phyloP scores from a whole-genome alignment of 1,140 invertebrate genomes.

The Drosophila punjabiensis region DNA sequence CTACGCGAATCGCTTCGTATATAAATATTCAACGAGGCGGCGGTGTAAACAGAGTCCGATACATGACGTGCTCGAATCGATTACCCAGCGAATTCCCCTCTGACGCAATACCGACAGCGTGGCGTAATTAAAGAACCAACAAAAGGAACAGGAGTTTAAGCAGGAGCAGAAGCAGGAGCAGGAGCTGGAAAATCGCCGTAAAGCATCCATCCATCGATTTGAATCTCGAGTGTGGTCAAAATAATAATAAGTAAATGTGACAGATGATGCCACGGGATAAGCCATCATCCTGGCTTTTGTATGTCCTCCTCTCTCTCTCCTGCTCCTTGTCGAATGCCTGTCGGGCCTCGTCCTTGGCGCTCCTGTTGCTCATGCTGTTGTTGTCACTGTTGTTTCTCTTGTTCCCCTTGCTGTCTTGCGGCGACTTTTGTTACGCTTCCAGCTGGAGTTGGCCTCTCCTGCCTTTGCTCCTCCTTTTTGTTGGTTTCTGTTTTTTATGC shows the following conservation, averaged over 20 bases:
- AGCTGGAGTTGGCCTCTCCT: slow-evolving; percentile 23
- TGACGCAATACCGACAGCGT: slow-evolving; percentile 61
- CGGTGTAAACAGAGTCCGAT: slow-evolving; percentile 65
- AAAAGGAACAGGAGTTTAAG: slow-evolving; percentile 5
- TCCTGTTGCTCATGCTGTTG: slow-evolving; percentile 43
- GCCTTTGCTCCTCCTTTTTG: not conserved
- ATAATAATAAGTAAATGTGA: slow-evolving; percentile 61
- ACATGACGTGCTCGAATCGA: slow-evolving; percentile 57
- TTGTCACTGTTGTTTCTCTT: slow-evolving; percentile 29
- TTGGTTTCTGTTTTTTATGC: slow-evolving; percentile 6
- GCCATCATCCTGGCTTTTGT: slow-evolving; percentile 48
- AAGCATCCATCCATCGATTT: slow-evolving; percentile 48
- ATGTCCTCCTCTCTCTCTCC: not conserved
- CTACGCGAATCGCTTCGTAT: slow-evolving; percentile 57
- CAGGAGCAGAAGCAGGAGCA: not conserved
- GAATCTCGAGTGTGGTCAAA: slow-evolving; percentile 52
- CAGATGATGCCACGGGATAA: slow-evolving; percentile 35
- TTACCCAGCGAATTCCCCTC: slow-evolving; percentile 33
- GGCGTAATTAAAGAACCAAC: slow-evolving; percentile 70
- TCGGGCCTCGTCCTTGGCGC: slow-evolving; percentile 59
- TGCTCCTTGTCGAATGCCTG: slow-evolving; percentile 57
- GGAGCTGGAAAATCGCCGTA: slow-evolving; percentile 68
- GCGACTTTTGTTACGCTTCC: slow-evolving; percentile 26
- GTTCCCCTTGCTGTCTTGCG: slow-evolving; percentile 16
- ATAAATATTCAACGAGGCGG: slow-evolving; percentile 64